These are phyloP conservation scores for Drosophila pandora DNA, from an alignment of 1,140 invertebrate species.

Conservation along the genomic window DNA sequence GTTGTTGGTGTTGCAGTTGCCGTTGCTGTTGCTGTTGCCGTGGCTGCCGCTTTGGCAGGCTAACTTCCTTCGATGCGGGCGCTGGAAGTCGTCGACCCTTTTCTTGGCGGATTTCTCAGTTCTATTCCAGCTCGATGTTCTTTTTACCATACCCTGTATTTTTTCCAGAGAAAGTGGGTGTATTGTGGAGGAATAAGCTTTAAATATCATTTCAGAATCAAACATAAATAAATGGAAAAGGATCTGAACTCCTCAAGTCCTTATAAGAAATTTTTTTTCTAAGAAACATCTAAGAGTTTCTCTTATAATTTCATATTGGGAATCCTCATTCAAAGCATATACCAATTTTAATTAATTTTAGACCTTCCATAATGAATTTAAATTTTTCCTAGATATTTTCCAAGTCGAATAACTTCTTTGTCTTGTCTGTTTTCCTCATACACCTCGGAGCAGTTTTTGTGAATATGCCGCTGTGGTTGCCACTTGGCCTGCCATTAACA, in stretches of 20 bases:
- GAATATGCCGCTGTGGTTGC: slow-evolving; percentile 38
- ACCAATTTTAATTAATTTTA: no score
- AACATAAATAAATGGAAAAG: no score
- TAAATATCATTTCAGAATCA: no score
- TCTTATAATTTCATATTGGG: no score
- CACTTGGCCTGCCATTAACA: slow-evolving; percentile 78
- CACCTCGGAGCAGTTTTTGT: slow-evolving; percentile 54
- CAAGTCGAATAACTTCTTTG: slow-evolving; percentile 7
- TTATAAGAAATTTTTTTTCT: no score
- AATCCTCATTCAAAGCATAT: no score
- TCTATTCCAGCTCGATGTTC: slow-evolving; percentile 34
- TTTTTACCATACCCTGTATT: background rate
- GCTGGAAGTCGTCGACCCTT: slow-evolving; percentile 78
- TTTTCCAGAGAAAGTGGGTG: background rate
- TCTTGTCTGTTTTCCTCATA: slow-evolving; percentile 31
- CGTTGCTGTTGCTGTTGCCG: slow-evolving; percentile 29
- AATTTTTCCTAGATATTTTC: slow-evolving; percentile 14
- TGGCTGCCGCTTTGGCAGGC: slow-evolving; percentile 42
- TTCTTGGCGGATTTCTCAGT: slow-evolving; percentile 31
- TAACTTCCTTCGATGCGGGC: slow-evolving; percentile 62
- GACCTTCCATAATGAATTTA: background rate
- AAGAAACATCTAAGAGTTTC: no score
- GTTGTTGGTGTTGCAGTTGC: slow-evolving; percentile 44
- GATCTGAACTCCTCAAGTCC: no score
- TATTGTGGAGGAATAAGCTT: background rate